Evolutionary conservation across 2,888 invertebrate species (phyloP), one percentile per base, ranked within the genome.

Genomic region (Hypsopygia costalis): DNA sequence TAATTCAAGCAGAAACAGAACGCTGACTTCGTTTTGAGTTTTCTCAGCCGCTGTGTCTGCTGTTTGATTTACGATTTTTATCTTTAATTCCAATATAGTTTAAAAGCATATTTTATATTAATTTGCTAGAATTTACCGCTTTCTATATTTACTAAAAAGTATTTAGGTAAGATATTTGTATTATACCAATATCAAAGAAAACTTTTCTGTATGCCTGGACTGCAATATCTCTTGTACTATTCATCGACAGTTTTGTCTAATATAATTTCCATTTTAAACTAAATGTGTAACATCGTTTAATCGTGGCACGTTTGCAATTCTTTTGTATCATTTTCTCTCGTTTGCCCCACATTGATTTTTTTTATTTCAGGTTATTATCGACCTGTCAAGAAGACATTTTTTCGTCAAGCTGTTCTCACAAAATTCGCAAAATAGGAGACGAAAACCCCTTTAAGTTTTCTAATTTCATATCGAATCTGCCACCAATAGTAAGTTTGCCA

Each of bases 351-450:
- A 86, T 86, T 83, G 81, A 81, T 83, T 85, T 85, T 85, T 85
- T 81, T 77, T 71, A 79, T 87, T 88, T 74, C 87, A 88, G 87
- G 87, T 87, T 87, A 87, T 74, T 85, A 83, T 81, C 85, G 83
- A 87, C 78, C 86, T 86, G 86, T 86, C 87, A 88, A 80, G 85
- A 74, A 73, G 86, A 86, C 86, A 85, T 86, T 85, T 87, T 78
- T 81, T 77, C 75, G 69, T 68, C 71, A 70, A 75, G 70, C 74
- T 70, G 83, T 79, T 59, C 65, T 64, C 63, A 64, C 71, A 81
- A 86, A 78, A 69, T 74, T 81, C 78, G 81, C 88, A 89, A 88
- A 87, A 89, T 89, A 89, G 89, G 89, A 82, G 89, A 89, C 86
- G 81, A 79, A 69, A 88, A 87, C 63, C 81, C 87, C 47, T 89